Evolutionary conservation across 2,113 vertebrate species (phyloP).

Genomic region (Oryzias woworae): DNA sequence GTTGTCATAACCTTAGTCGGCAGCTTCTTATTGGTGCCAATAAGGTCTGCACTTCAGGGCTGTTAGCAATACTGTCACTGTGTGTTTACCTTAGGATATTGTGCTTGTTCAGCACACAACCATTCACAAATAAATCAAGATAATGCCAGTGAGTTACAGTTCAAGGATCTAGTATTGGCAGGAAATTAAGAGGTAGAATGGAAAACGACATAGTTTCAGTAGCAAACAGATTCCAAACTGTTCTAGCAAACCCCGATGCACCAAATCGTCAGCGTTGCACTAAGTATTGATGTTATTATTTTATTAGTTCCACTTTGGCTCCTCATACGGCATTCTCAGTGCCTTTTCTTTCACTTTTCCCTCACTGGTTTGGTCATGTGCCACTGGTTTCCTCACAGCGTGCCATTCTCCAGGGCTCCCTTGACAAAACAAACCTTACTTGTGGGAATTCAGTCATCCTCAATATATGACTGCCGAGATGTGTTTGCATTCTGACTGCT

Average conservation of each 20-base stretch:
- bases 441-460: slow-evolving; percentile 36
- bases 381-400: slow-evolving; percentile 4
- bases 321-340: not conserved
- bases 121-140: slow-evolving; percentile 25
- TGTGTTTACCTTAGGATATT: slow-evolving; percentile 66
- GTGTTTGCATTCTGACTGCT: slow-evolving; percentile 21
- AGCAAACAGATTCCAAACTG: not conserved
- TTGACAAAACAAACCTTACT: slow-evolving; percentile 20
- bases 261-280: not conserved
- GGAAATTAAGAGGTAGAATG: slow-evolving; percentile 13
- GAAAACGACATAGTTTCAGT: slow-evolving; percentile 10
- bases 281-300: too few relatives aligned
- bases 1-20: slow-evolving; percentile 22
- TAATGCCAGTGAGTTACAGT: slow-evolving; percentile 36
- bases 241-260: not conserved
- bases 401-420: slow-evolving; percentile 14
- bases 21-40: slow-evolving; percentile 43
- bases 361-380: slow-evolving; percentile 2
- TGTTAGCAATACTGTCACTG: slow-evolving; percentile 23
- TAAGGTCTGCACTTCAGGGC: slow-evolving; percentile 30
- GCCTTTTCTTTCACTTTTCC: slow-evolving; percentile 6
- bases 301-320: too few relatives aligned
- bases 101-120: slow-evolving; percentile 52
- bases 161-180: slow-evolving; percentile 34
- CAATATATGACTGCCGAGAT: slow-evolving; percentile 33